phyloP scores from a whole-genome alignment of 1,140 invertebrate species.

The Hetaerina americana region DNA sequence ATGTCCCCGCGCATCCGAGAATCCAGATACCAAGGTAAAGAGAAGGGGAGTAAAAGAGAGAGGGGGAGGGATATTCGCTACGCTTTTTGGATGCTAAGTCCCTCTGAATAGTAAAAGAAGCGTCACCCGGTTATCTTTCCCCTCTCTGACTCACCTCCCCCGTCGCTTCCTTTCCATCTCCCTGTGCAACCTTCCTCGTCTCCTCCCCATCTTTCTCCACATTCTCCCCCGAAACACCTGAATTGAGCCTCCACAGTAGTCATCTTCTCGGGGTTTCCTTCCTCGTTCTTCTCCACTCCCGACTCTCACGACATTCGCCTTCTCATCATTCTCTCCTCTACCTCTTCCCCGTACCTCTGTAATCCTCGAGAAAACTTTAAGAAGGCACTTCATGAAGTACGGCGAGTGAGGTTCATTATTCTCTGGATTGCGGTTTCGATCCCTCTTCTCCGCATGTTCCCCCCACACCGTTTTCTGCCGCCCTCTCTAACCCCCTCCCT shows the following conservation, averaged over 20 bases:
- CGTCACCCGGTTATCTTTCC: background rate
- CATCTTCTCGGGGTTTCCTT: too few relatives aligned
- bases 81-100: background rate
- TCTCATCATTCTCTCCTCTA: too few relatives aligned
- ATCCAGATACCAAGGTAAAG: too few relatives aligned
- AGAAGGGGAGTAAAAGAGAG: too few relatives aligned
- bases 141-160: background rate
- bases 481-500: background rate
- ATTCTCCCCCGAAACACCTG: too few relatives aligned
- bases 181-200: too few relatives aligned
- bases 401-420: background rate
- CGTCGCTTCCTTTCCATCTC: background rate
- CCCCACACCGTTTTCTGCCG: background rate
- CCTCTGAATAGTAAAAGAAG: background rate
- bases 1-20: background rate
- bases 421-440: background rate
- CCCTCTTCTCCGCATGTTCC: background rate
- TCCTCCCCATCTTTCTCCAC: too few relatives aligned
- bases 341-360: too few relatives aligned
- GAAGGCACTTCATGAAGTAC: background rate
- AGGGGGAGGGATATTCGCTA: background rate
- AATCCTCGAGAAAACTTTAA: too few relatives aligned
- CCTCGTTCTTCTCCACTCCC: too few relatives aligned
- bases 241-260: too few relatives aligned
- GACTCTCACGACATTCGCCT: too few relatives aligned